These are phyloP conservation scores for Lepilemur ruficaudatus DNA, from an alignment of 2,797 vertebrate genomes.

Conservation along the genomic window DNA sequence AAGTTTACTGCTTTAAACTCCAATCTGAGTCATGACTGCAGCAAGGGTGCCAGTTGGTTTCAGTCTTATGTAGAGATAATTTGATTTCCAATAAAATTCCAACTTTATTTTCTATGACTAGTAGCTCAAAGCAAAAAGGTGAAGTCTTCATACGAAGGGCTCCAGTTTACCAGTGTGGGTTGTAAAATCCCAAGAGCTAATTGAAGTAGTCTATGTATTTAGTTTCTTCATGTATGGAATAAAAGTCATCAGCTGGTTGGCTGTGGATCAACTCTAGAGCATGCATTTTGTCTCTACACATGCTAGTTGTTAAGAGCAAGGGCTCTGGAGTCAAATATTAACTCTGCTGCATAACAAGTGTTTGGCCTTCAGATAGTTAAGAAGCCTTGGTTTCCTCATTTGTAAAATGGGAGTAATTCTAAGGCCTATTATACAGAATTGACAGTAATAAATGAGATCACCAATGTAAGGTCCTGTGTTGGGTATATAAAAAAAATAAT, in stretches of 20 bases:
- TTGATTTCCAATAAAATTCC: constrained; percentile 13
- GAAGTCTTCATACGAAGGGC: not conserved
- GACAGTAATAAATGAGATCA: not conserved
- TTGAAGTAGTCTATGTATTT: not conserved
- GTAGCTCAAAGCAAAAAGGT: not conserved
- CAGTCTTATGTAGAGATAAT: not conserved
- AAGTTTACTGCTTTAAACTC: not conserved
- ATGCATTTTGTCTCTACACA: not conserved
- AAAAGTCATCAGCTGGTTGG: fast-evolving
- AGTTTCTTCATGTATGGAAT: not conserved
- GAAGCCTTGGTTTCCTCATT: not conserved
- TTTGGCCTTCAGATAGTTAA: not conserved
- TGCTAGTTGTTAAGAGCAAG: not conserved
- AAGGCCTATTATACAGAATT: not conserved
- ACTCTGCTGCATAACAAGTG: not conserved
- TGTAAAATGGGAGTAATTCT: not conserved
- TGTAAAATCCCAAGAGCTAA: not conserved
- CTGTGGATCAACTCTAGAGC: not conserved
- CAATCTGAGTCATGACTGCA: not conserved
- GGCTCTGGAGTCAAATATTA: not conserved
- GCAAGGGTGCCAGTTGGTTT: not conserved
- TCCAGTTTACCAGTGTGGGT: not conserved
- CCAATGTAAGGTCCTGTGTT: not conserved
- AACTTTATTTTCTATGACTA: not conserved
- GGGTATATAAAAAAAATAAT: not conserved